Evolutionary conservation across 1,140 invertebrate genomes (phyloP), one percentile per base, ranked within the genome.

Genomic region (Cydia strobilella): DNA sequence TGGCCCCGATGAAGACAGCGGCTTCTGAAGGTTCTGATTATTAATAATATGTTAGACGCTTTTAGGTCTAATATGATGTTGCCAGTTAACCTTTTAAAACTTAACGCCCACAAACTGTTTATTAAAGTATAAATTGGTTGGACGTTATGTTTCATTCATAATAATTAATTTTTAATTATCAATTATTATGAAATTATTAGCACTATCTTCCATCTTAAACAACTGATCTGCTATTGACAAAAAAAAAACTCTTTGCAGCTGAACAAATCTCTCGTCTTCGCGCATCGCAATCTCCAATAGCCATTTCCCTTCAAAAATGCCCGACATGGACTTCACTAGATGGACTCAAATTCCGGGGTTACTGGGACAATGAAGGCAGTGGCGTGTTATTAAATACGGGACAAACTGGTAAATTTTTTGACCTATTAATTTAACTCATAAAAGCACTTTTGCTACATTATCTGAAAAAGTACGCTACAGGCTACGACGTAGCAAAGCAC

Each of bases 221-320:
- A 39, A 9, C 1, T 35, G 7, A 35, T 7, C 6, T 35, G 31
- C 31, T 9, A 9, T 35, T 35, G 6, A 35, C 31, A 35, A 35
- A 35, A 39, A 27, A n/a, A n/a, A 74, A 81, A 69, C 77, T 75
- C 62, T 76, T 84, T 77, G 10, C 84, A 92, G 90, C 90, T 23
- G 89, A 87, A 79, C 87, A 91, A 69, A 92, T 92, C 73, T 91
- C 90, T 2, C 89, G 86, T 35, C 76, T 92, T 10, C 80, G 90
- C 76, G 78, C 90, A n/a, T 92, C 90, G 0, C 90, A 92, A 75
- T 91, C 89, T 0, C 89, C 90, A 0, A 89, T 92, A 42, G 90
- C 90, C 0, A 92, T 92, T 4, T 87, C 85, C 0, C 77, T 92
- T 0, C 85, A 82, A 25, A 82, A 86, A 5, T 92, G 90, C 48